Evolutionary conservation across 2,113 vertebrate genomes (phyloP), one percentile per base, ranked within the genome.

Genomic region (Apodemus speciosus): DNA sequence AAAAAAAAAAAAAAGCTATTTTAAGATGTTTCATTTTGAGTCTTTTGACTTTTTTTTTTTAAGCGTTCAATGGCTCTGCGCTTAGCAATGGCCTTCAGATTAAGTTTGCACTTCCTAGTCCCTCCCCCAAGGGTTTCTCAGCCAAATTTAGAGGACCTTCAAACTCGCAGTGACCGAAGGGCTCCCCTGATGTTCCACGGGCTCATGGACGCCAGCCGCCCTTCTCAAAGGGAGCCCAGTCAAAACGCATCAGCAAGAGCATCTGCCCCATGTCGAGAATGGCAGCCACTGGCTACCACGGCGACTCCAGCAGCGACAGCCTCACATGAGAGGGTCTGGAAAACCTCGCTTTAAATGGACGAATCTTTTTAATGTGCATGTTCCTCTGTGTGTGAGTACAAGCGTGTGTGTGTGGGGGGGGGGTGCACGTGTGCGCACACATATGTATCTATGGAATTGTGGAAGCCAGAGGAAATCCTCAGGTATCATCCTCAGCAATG

Each of bases 1-100:
- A 13, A 4, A 73, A 92, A 93, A 23, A 53, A 53, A 75, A 83
- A 93, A 92, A 95, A 40, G 43, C 62, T 95, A 79, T 94, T 92
- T 95, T 95, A 95, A 95, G 85, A 85, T 35, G 56, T 53, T 92
- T 71, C 53, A 2, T 53, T 84, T 71, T 32, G 76, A 88, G n/a
- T 80, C 77, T 66, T 87, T 85, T 76, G 71, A 58, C 46, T 62
- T 46, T 46, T 46, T 46, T 46, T 46, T 46, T 46, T 46, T 46
- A 62, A 62, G 85, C 56, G 64, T 95, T 49, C 49, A 38, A 81
- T 68, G 69, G 79, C 64, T 92, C 68, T 85, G 51, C 72, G 51
- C 69, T 46, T 79, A 25, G 80, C 18, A 62, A 72, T 30, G 18
- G 3, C 30, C 66, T 75, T 69, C 35, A 11, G 62, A 77, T 27